Conservation (phyloP, 2,113 vertebrate species). For the Trogon melanurus region DNA sequence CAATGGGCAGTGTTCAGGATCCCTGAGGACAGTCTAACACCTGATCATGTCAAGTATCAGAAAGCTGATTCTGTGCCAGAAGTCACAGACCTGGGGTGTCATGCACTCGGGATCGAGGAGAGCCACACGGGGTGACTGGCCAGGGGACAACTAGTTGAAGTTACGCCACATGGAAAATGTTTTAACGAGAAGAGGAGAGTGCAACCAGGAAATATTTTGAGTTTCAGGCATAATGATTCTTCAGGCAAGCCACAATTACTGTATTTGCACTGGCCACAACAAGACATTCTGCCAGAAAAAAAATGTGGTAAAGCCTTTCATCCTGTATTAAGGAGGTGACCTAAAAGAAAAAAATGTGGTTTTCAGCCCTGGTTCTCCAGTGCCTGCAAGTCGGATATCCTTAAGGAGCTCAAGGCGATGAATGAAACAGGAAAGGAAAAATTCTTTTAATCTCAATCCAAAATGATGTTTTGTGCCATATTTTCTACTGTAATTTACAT, state of each 20-base stretch:
- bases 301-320: background rate
- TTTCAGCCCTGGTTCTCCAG: background rate
- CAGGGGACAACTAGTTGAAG: background rate
- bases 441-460: background rate
- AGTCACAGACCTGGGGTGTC: background rate
- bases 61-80: background rate
- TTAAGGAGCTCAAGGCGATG: background rate
- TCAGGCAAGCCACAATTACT: slow-evolving; percentile 24
- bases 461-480: background rate
- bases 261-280: background rate
- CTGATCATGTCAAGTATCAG: background rate
- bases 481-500: background rate
- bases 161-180: background rate
- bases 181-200: background rate
- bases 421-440: background rate
- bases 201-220: background rate
- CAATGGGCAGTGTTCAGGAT: background rate
- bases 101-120: background rate
- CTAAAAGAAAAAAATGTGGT: background rate
- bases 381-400: background rate
- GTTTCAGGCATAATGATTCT: background rate
- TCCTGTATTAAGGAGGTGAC: background rate
- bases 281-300: background rate
- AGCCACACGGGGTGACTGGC: background rate
- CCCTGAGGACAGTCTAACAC: background rate